Base-by-base conservation (phyloP, 1,140 invertebrate genomes). In the Pachyrhynchus sulphureomaculatus region DNA sequence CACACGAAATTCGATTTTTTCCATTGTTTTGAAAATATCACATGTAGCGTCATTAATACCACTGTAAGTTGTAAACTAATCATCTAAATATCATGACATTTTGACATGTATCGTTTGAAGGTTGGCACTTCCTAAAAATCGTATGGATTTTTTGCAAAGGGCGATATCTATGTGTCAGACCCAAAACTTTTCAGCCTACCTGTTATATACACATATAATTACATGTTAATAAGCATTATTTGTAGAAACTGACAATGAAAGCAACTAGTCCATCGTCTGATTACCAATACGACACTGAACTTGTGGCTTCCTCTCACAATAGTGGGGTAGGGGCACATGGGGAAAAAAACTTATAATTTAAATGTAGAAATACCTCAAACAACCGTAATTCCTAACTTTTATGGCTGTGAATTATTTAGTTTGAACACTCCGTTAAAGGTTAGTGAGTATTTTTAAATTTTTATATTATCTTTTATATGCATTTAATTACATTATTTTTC, bases 311-410 rank as follows among this genome's bases (percentile, higher is more conserved):
- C 6, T 29, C n/a, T 18, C n/a, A 8, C 8, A 41, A 54, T 13
- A 49, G 21, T 20, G 59, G 59, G 2, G 59, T 62, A 26, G 59
- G 59, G 32, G 59, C 59, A 3, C 59, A 62, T 48, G 51, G 59
- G 9, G 32, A n/a, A 62, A 33, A 54, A 44, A 47, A 44, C 18
- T 17, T 62, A 47, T 20, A 51, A 54, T 13, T 17, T 62, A 8
- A n/a, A 32, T 15, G 26, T 62, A 3, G 23, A 54, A 18, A 62
- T 62, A 47, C 59, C 59, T 34, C n/a, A 4, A 5, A 15, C 39
- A 18, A 24, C 59, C 0, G 13, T 44, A 8, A 8, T 62, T 8
- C 37, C 34, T 12, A 62, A 62, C 21, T 62, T 62, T 23, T 13
- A 29, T 4, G 13, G 32, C 24, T 45, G 59, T 47, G 24, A 15